Conservation (phyloP, 2,888 invertebrate genomes). For the Lasius fuliginosus region DNA sequence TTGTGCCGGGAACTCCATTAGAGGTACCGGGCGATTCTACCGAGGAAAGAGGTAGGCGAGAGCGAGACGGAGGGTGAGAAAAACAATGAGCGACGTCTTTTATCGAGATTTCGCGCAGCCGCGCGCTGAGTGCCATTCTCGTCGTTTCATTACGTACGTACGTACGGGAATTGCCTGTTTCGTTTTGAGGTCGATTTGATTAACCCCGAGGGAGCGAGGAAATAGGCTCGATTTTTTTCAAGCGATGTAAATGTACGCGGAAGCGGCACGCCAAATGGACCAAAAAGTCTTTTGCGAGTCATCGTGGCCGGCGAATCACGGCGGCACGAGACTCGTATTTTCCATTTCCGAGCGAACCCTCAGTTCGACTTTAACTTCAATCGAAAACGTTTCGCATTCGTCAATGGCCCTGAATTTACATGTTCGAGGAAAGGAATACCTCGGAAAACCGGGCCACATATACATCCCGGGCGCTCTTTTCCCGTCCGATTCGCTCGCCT, state of each 20-base stretch:
- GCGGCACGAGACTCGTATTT: constrained; percentile 5
- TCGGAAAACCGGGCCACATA: neutral
- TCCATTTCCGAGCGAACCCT: neutral
- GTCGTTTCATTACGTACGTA: constrained; percentile 32
- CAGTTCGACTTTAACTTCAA: neutral
- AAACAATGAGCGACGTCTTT: constrained; percentile 44
- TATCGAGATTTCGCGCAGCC: constrained; percentile 38
- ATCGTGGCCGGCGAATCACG: neutral
- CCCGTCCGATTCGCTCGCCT: neutral
- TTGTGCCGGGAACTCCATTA: constrained; percentile 75
- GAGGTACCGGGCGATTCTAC: constrained; percentile 56
- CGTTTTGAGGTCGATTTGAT: constrained; percentile 23
- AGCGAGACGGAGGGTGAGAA: constrained; percentile 17
- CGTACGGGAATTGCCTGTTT: constrained; percentile 28
- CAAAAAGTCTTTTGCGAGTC: neutral
- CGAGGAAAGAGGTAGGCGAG: constrained; percentile 17
- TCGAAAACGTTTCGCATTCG: constrained; percentile 12
- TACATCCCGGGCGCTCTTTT: neutral
- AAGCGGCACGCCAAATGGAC: neutral
- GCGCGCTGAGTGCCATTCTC: neutral
- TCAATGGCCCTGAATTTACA: constrained; percentile 8
- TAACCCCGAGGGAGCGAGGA: neutral
- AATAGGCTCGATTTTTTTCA: constrained; percentile 11
- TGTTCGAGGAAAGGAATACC: neutral
- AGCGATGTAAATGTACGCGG: neutral